Percentiles rank a stretch among this genome's conserved stretches.
These are phyloP conservation scores for Myiotriccus ornatus DNA, from an alignment of 2,797 vertebrate genomes.

Conservation along the genomic window DNA sequence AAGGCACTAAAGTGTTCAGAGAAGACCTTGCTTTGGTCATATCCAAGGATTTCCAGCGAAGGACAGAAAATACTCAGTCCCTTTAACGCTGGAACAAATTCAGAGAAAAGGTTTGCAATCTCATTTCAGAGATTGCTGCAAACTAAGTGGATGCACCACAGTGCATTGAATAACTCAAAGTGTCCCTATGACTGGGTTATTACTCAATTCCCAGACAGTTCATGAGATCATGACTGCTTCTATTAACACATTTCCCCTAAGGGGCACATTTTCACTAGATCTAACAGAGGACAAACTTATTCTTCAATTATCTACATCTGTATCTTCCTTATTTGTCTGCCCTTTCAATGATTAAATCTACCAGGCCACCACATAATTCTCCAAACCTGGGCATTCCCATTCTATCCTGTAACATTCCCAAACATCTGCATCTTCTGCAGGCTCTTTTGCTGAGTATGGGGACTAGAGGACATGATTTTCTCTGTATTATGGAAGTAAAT, in stretches of 20 bases:
- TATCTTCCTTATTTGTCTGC: background rate
- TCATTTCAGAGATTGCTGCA: background rate
- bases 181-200: background rate
- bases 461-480: background rate
- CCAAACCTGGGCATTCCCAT: background rate
- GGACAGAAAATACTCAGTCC: background rate
- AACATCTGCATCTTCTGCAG: background rate
- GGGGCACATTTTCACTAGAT: background rate
- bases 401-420: background rate
- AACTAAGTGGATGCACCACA: background rate
- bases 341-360: background rate
- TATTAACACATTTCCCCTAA: background rate
- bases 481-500: background rate
- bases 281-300: background rate
- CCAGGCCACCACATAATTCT: background rate
- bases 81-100: background rate
- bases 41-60: background rate
- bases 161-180: background rate
- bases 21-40: background rate
- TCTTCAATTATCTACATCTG: background rate
- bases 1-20: background rate
- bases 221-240: background rate
- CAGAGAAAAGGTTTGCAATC: background rate
- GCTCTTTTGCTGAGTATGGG: background rate
- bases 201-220: background rate